Evolutionary conservation across 1,140 invertebrate genomes (phyloP).

Genomic region (Saccostrea echinata): DNA sequence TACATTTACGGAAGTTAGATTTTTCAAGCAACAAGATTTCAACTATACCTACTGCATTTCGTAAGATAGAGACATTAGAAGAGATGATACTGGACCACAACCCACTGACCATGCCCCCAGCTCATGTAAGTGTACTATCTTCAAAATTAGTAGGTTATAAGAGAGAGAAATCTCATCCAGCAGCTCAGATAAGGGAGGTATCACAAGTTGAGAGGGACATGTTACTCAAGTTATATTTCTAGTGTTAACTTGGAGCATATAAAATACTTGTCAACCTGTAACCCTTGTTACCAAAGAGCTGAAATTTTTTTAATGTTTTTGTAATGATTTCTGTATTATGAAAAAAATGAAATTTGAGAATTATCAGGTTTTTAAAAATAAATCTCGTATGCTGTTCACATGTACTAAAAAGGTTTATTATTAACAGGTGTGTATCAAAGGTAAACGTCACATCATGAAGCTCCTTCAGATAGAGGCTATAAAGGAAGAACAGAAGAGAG

Average conservation of each 20-base stretch:
- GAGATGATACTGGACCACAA: constrained; percentile 91
- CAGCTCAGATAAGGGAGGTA: not conserved
- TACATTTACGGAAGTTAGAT: constrained; percentile 91
- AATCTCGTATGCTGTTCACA: not conserved
- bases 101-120: constrained; percentile 93
- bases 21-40: constrained; percentile 93
- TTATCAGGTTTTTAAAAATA: not conserved
- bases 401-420: not conserved
- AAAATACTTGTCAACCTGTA: too few species aligned
- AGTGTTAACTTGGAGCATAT: too few species aligned
- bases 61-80: constrained; percentile 90
- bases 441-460: constrained; percentile 96
- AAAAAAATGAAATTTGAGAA: not conserved
- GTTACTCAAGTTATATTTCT: too few species aligned
- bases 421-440: constrained; percentile 92
- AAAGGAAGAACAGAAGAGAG: constrained; percentile 80
- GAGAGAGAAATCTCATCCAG: too few species aligned
- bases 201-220: not conserved
- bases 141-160: too few species aligned
- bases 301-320: too few species aligned
- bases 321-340: not conserved
- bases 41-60: constrained; percentile 90
- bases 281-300: too few species aligned
- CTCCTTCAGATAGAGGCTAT: constrained; percentile 93
- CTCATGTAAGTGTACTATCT: constrained; percentile 87